Evolutionary conservation across 2,888 invertebrate genomes (phyloP).

Genomic region (Cataglyphis livida): DNA sequence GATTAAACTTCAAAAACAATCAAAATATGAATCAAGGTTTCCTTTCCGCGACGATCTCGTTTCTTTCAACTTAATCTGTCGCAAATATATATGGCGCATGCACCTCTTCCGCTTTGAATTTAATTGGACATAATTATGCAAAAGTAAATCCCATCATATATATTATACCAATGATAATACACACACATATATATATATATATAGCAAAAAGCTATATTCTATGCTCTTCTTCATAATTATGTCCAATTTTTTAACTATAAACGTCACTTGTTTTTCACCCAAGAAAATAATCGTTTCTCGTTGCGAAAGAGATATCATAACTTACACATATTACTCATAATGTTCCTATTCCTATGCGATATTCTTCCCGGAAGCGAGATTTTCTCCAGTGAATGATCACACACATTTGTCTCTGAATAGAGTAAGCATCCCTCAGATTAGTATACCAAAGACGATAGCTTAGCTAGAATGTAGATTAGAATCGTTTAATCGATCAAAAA

Average conservation of each 20-base stretch:
- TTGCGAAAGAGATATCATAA: slow-evolving; percentile 21
- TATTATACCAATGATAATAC: not conserved
- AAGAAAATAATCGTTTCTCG: slow-evolving; percentile 27
- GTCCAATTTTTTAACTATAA: slow-evolving; percentile 5
- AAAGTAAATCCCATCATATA: not conserved
- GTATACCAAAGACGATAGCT: slow-evolving; percentile 82
- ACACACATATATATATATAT: not conserved
- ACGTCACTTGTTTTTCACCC: slow-evolving; percentile 19
- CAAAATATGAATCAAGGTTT: not conserved
- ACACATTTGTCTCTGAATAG: slow-evolving; percentile 71
- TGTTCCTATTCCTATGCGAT: slow-evolving; percentile 76
- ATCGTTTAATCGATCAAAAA: slow-evolving; percentile 65
- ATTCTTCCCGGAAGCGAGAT: slow-evolving; percentile 43
- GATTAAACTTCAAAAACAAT: not conserved
- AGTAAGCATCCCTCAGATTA: slow-evolving; percentile 72
- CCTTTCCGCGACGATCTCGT: slow-evolving; percentile 1
- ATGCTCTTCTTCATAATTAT: not conserved
- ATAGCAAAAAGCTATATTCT: not conserved
- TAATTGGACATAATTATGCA: slow-evolving; percentile 15
- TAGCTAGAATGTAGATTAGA: slow-evolving; percentile 70
- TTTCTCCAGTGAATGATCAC: slow-evolving; percentile 53
- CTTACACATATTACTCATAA: slow-evolving; percentile 65
- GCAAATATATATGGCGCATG: slow-evolving; percentile 48
- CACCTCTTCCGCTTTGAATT: not conserved
- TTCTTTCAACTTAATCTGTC: slow-evolving; percentile 67